These are phyloP conservation scores for Malurus cyaneus DNA, from an alignment of 2,113 vertebrate genomes.

Conservation along the genomic window DNA sequence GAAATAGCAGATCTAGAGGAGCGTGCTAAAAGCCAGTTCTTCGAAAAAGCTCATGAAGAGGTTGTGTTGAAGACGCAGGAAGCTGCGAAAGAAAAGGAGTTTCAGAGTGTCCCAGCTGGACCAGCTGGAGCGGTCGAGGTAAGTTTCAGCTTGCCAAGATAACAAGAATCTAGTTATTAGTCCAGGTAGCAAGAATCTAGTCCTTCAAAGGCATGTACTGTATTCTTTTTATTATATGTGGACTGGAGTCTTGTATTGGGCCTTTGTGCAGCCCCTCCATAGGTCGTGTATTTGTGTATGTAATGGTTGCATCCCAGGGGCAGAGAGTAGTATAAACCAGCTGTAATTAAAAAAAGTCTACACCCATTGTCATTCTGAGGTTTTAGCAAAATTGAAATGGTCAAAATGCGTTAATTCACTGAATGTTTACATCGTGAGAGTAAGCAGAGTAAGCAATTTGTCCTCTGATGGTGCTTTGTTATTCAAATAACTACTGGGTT, in stretches of 20 bases:
- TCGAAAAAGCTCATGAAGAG: conserved; percentile 96
- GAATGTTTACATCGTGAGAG: not conserved
- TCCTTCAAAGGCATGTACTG: not conserved
- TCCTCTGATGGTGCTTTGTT: not conserved
- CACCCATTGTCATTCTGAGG: fast-evolving
- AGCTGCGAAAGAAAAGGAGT: conserved; percentile 93
- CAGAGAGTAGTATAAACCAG: not conserved
- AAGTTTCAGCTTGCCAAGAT: not conserved
- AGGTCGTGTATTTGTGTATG: not conserved
- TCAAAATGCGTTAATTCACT: not conserved
- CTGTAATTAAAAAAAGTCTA: not conserved
- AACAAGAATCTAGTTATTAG: not conserved
- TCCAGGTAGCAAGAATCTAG: not conserved
- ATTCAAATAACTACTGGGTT: not conserved
- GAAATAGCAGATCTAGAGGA: conserved; percentile 98
- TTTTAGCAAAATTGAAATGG: not conserved
- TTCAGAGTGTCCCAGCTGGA: conserved; percentile 91
- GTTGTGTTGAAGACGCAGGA: conserved; percentile 96
- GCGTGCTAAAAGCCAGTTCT: conserved; percentile 95
- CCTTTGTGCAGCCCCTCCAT: not conserved
- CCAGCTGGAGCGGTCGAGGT: conserved; percentile 94
- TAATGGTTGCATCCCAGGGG: not conserved
- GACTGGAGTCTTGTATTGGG: not conserved
- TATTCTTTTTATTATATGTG: not conserved
- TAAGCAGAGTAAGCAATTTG: not conserved